These are phyloP conservation scores for Bibio marci DNA, from an alignment of 2,888 invertebrate genomes.

Conservation along the genomic window DNA sequence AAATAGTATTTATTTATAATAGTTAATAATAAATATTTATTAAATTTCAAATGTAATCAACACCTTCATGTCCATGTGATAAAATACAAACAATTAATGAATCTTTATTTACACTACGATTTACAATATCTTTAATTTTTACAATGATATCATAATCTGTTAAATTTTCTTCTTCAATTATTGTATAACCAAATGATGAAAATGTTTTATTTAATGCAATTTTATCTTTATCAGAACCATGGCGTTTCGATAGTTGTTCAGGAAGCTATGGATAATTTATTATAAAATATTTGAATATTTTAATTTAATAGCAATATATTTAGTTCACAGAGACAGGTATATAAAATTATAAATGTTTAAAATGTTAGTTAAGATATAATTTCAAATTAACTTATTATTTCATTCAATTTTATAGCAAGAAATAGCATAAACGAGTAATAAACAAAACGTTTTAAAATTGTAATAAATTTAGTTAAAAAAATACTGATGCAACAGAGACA, in stretches of 20 bases:
- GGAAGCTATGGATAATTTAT: not conserved
- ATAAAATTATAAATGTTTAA: slow-evolving; percentile 1
- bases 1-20: not conserved
- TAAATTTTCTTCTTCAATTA: slow-evolving; percentile 16
- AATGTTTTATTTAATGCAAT: slow-evolving; percentile 16
- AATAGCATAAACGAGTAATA: no score
- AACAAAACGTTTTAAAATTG: no score
- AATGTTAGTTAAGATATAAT: no score
- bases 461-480: no score
- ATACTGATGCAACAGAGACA: no score
- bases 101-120: slow-evolving; percentile 17
- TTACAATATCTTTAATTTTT: slow-evolving; percentile 16
- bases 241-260: slow-evolving; percentile 14
- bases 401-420: no score
- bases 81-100: slow-evolving; percentile 25
- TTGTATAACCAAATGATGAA: slow-evolving; percentile 18
- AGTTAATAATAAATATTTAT: not conserved
- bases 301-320: no score
- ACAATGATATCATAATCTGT: slow-evolving; percentile 17
- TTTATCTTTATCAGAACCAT: slow-evolving; percentile 22
- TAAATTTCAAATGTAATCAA: not conserved
- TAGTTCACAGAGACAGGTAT: no score
- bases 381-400: no score
- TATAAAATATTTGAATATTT: no score
- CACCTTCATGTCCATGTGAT: slow-evolving; percentile 24